Conservation (phyloP, 2,888 invertebrate species). For the Cacoxenus indagator region DNA sequence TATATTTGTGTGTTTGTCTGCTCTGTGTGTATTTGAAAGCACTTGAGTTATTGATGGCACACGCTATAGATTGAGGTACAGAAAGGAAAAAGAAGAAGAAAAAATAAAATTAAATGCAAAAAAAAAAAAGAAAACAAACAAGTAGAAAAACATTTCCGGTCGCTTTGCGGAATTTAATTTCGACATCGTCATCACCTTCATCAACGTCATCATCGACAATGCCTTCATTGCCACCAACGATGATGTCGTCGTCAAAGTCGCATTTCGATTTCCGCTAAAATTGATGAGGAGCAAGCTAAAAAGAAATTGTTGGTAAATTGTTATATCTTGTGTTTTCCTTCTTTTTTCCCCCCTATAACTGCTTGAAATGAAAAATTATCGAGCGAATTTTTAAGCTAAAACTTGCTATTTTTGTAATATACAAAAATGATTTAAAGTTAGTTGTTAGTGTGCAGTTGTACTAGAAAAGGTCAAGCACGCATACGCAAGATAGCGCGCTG, state of each 20-base stretch:
- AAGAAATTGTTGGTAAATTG: constrained; percentile 13
- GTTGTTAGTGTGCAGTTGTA: too few relatives aligned
- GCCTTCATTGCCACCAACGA: constrained; percentile 12
- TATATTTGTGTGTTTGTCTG: background rate
- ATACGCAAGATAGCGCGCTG: too few relatives aligned
- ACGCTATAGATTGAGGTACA: background rate
- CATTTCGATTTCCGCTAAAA: constrained; percentile 11
- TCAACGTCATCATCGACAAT: constrained; percentile 8
- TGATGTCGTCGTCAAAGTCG: constrained; percentile 15
- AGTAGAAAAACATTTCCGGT: background rate
- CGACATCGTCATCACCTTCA: background rate
- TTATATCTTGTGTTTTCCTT: background rate
- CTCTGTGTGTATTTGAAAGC: background rate
- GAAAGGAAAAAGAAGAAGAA: background rate
- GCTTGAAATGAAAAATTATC: background rate
- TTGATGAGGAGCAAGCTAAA: background rate
- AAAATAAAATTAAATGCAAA: background rate
- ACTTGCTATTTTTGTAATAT: too few relatives aligned
- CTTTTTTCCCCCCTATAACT: background rate
- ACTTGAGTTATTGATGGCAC: background rate
- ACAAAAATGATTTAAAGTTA: too few relatives aligned
- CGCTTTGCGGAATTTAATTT: background rate
- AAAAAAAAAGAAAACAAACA: background rate
- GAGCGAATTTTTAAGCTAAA: too few relatives aligned
- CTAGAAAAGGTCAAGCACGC: too few relatives aligned